phyloP scores from a whole-genome alignment of 2,888 invertebrate genomes.

The Nesidiocoris tenuis region DNA sequence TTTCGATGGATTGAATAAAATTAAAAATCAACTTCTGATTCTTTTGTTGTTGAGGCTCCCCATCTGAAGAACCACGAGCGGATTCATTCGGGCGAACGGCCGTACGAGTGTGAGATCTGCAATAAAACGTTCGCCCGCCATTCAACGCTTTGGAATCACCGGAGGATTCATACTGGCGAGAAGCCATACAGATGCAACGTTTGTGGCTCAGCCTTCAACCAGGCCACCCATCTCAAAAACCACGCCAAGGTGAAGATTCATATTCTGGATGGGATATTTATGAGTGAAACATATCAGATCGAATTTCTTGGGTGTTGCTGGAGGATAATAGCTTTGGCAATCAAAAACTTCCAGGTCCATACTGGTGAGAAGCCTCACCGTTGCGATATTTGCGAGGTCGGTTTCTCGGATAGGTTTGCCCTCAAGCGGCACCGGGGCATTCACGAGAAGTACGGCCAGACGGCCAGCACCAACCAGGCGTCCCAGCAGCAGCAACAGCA shows the following conservation, averaged over 20 bases:
- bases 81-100: conserved; percentile 83
- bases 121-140: conserved; percentile 86
- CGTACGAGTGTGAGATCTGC: conserved; percentile 84
- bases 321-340: too few species aligned
- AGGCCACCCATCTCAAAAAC: conserved; percentile 84
- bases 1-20: too few species aligned
- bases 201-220: conserved; percentile 86
- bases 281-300: too few species aligned
- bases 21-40: too few species aligned
- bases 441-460: conserved; percentile 77
- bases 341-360: conserved; percentile 62
- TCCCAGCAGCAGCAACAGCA: conserved; percentile 50
- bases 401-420: conserved; percentile 83
- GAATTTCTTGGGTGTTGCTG: too few species aligned
- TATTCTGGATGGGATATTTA: too few species aligned
- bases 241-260: conserved; percentile 65
- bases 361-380: conserved; percentile 80
- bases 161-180: conserved; percentile 83
- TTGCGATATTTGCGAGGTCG: conserved; percentile 80
- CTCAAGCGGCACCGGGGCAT: conserved; percentile 82
- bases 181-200: conserved; percentile 80
- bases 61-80: conserved; percentile 86
- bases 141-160: conserved; percentile 84
- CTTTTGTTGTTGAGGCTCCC: too few species aligned
- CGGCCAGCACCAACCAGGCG: conserved; percentile 51